Percentiles rank a stretch among this genome's conserved stretches.
These are phyloP conservation scores for Florisuga fusca DNA, from an alignment of 2,797 vertebrate genomes.

Conservation along the genomic window DNA sequence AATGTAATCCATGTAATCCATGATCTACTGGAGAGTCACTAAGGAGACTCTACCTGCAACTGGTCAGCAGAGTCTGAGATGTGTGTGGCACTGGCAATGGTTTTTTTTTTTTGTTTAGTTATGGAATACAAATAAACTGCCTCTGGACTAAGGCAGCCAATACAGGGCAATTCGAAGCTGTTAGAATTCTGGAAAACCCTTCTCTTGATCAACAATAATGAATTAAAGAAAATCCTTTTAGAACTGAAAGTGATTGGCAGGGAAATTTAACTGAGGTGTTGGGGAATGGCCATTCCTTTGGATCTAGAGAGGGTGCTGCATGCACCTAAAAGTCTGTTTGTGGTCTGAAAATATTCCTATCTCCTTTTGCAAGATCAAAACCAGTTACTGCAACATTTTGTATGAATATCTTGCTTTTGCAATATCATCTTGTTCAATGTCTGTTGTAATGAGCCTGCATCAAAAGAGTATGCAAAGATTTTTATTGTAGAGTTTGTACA, in stretches of 20 bases:
- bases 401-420: not conserved
- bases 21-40: not conserved
- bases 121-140: conserved; percentile 10
- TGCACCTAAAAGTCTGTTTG: not conserved
- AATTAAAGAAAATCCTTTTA: conserved; percentile 54
- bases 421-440: not conserved
- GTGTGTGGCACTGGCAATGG: not conserved
- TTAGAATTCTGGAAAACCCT: conserved; percentile 10
- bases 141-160: not conserved
- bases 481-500: not conserved
- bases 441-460: not conserved
- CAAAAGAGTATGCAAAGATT: not conserved
- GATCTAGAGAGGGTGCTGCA: not conserved
- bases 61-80: not conserved
- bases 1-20: conserved; percentile 7
- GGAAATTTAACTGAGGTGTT: conserved; percentile 21
- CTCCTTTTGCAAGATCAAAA: not conserved
- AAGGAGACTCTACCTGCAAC: not conserved
- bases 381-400: not conserved
- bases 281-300: not conserved
- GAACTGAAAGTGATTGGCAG: conserved; percentile 20
- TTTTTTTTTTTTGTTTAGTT: not conserved
- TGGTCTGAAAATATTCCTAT: not conserved
- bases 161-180: not conserved
- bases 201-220: not conserved